Base-by-base conservation (phyloP, 2,113 vertebrate genomes). In the Siniperca chuatsi region DNA sequence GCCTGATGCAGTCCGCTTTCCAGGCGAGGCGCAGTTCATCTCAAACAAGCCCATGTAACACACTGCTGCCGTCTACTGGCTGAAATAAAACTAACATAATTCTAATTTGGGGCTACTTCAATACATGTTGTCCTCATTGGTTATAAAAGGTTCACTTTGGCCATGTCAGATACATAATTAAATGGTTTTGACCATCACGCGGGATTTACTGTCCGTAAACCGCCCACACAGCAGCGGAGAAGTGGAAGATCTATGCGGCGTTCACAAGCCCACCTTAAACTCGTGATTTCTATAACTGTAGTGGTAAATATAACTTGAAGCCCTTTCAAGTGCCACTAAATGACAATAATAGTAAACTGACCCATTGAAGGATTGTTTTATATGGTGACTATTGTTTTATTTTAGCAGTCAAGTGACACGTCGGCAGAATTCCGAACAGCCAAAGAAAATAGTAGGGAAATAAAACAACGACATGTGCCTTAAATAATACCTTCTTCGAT, bases 21-120 rank as follows among this genome's bases (percentile, higher is more conserved):
- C 35, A 37, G 35, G 35, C 35, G 35, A 37, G 35, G 35, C 35
- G 35, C 35, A 37, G 35, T 37, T 37, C 35, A 37, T 37, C 35
- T 37, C 35, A 37, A 37, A 37, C 35, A 37, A 37, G 35, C 35
- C 35, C 29, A 29, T 29, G 8, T 46, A 21, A 42, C 18, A 54
- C 75, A 75, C 25, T 87, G 50, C 87, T 76, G 75, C 78, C 83
- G 79, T 72, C 91, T 85, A 71, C 74, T 60, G 91, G 40, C 4
- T 52, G 16, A 66, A 12, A 70, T 1, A 1, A 33, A 15, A 46
- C 75, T 0, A 9, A 13, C 11, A 50, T 2, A 7, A 42, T 11
- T 6, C 0, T 6, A 3, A 21, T 10, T 44, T 6, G 2, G 8
- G 40, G 4, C 12, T 0, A 48, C 35, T 72, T 60, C 13, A 48